phyloP scores from a whole-genome alignment of 1,140 invertebrate species.

The Formica selysi region DNA sequence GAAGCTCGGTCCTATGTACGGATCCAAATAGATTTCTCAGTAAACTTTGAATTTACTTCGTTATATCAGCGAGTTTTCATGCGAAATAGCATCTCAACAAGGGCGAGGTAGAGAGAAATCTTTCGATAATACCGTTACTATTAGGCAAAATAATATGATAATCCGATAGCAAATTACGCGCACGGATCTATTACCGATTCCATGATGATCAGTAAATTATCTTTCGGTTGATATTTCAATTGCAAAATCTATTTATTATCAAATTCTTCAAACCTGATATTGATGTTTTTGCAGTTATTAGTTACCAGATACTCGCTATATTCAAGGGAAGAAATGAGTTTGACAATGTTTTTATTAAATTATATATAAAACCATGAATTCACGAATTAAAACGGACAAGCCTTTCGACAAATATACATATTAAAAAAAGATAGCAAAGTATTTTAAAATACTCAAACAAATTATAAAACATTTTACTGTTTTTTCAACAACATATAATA shows the following conservation, averaged over 20 bases:
- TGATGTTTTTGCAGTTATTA: background rate
- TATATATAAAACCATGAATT: background rate
- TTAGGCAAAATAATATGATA: conserved; percentile 2
- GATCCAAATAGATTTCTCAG: background rate
- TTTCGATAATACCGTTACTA: background rate
- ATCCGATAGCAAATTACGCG: conserved; percentile 4
- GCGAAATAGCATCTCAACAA: background rate
- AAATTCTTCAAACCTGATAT: background rate
- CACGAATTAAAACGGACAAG: background rate
- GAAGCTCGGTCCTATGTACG: background rate
- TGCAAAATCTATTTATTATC: background rate
- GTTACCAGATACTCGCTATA: background rate
- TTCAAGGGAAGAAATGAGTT: background rate
- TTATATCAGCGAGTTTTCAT: background rate
- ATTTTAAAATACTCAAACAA: background rate
- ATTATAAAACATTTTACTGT: background rate
- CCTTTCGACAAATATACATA: background rate
- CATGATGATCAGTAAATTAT: background rate
- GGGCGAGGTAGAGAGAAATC: background rate
- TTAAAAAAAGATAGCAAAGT: background rate
- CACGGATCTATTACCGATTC: background rate
- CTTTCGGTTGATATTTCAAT: background rate
- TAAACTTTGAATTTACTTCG: background rate
- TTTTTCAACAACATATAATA: background rate
- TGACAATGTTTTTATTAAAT: background rate